Percentiles rank a stretch among this genome's conserved stretches.
These are phyloP conservation scores for Muscidifurax raptorellus DNA, from an alignment of 1,140 invertebrate species.

Conservation along the genomic window DNA sequence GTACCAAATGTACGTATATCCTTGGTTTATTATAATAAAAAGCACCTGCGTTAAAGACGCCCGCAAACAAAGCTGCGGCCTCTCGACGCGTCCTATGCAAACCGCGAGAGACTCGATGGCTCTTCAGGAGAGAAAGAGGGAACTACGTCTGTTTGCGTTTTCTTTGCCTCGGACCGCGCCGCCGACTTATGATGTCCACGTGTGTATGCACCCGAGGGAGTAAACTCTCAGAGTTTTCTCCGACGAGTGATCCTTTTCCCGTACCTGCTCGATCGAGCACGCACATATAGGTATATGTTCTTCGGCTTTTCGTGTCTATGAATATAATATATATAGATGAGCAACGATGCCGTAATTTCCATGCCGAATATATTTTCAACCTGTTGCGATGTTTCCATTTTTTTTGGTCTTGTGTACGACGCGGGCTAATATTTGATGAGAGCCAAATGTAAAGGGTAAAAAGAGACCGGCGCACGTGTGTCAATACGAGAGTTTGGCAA, in stretches of 20 bases:
- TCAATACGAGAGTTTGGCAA: constrained; percentile 17
- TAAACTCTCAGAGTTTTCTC: constrained; percentile 8
- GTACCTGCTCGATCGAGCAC: neutral
- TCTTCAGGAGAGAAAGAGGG: neutral
- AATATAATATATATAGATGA: neutral
- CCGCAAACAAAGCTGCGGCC: constrained; percentile 15
- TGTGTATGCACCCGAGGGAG: neutral
- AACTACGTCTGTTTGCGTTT: constrained; percentile 18
- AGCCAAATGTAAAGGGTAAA: constrained; percentile 4
- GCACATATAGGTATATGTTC: constrained; percentile 12
- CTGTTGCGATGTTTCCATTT: constrained; percentile 8
- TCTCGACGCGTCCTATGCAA: constrained; percentile 40
- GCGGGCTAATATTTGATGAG: constrained; percentile 30
- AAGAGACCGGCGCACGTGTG: neutral
- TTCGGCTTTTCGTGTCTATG: neutral
- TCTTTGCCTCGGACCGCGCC: neutral
- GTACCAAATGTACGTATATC: neutral
- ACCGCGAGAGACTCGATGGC: constrained; percentile 7
- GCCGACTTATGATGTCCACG: neutral
- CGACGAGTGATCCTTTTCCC: neutral
- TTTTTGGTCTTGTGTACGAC: neutral
- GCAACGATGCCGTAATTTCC: neutral
- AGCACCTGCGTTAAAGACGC: constrained; percentile 42
- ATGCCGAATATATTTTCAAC: neutral
- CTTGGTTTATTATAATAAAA: constrained; percentile 45